Evolutionary conservation across 2,888 invertebrate genomes (phyloP), one percentile per base, ranked within the genome.

Genomic region (Drosophila limbata): DNA sequence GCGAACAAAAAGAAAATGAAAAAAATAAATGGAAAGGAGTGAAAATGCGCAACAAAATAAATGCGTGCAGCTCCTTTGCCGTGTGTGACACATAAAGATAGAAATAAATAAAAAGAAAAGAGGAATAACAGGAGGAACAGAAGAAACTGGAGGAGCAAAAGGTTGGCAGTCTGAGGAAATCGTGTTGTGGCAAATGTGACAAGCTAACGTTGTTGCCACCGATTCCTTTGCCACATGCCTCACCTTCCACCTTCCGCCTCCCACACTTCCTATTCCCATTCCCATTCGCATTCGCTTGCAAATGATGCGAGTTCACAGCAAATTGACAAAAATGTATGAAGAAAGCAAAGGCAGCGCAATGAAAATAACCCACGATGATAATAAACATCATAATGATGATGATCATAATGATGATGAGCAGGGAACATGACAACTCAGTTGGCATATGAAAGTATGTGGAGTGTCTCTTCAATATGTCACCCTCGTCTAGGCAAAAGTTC

Each of bases 121-220:
- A n/a, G 28, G 8, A 28, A 8, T 8, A 1, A 28, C 28, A 28
- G 28, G 13, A 52, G 64, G 10, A 55, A 42, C 51, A 47, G 39
- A n/a, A 4, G 21, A 8, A 28, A 28, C 6, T 8, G 28, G 13
- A 52, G 59, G 10, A 39, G 19, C 40, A 39, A 56, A 76, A 57
- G 69, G 77, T 61, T 59, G 74, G 51, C 69, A 84, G 81, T 84
- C 84, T 75, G 78, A 77, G 79, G 73, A 86, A 82, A 74, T 79
- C 76, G 86, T 83, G 87, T 84, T 76, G 81, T 73, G 78, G 75
- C 81, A 86, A 83, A 83, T 86, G 86, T 83, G 86, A 85, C 80
- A 82, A 64, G 53, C 78, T 67, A 75, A 57, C 71, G 76, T 76
- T 57, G 53, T 72, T 69, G 65, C 74, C 10, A 31, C 19, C 42